phyloP scores from a whole-genome alignment of 2,113 vertebrate species.

The Probosciger aterrimus region DNA sequence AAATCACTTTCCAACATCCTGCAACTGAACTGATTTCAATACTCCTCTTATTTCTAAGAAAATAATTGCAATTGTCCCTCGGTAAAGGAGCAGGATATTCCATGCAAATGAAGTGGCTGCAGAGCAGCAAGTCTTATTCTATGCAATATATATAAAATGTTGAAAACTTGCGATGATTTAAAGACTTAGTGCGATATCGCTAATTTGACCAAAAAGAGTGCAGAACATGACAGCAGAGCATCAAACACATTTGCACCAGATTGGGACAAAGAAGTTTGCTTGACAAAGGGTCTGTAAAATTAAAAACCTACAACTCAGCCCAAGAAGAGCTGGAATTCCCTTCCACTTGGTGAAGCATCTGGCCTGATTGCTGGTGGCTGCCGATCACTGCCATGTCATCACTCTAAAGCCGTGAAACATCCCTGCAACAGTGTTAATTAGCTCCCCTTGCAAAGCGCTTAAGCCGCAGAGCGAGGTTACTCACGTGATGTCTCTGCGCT shows the following conservation, averaged over 20 bases:
- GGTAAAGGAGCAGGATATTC: background rate
- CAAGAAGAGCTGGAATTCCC: constrained; percentile 11
- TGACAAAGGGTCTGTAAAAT: background rate
- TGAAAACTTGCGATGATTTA: background rate
- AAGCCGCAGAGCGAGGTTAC: constrained; percentile 55
- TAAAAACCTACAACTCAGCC: background rate
- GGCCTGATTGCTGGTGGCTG: background rate
- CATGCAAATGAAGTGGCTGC: background rate
- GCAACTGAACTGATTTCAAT: background rate
- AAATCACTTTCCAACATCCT: background rate
- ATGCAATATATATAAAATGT: background rate
- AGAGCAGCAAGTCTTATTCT: background rate
- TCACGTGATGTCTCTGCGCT: constrained; percentile 96
- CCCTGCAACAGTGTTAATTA: background rate
- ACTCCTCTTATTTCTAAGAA: background rate
- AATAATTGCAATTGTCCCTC: background rate
- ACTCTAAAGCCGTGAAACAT: constrained; percentile 2
- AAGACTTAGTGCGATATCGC: background rate
- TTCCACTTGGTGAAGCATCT: background rate
- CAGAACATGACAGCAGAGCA: background rate
- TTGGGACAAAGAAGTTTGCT: background rate
- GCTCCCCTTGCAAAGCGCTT: constrained; percentile 1
- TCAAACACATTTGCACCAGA: background rate
- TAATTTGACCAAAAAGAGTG: background rate
- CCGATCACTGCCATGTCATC: constrained; percentile 15